Conservation (phyloP, 2,888 invertebrate species). For the Dolomedes plantarius region DNA sequence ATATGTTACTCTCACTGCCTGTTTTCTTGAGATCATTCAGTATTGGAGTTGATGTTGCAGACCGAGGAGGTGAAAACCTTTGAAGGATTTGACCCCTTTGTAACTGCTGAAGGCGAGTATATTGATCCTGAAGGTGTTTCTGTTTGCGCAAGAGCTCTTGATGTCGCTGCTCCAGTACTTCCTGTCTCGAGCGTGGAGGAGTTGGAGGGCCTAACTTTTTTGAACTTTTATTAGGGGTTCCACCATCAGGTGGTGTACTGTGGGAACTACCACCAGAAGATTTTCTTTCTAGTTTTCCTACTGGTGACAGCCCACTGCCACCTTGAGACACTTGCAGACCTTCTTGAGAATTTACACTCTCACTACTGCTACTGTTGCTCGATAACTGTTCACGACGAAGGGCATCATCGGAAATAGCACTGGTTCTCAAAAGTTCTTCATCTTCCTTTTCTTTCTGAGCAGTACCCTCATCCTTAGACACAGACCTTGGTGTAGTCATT, state of each 20-base stretch:
- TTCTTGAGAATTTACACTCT: conserved; percentile 86
- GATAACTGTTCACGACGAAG: conserved; percentile 77
- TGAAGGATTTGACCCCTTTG: conserved; percentile 80
- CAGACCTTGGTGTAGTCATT: conserved; percentile 47
- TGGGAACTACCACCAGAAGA: conserved; percentile 33
- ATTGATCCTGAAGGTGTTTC: conserved; percentile 92
- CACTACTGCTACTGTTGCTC: conserved; percentile 85
- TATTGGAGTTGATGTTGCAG: conserved; percentile 76
- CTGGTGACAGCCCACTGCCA: conserved; percentile 48
- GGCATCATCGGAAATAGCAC: conserved; percentile 74
- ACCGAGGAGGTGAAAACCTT: conserved; percentile 79
- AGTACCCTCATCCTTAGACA: conserved; percentile 64
- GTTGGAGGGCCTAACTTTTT: conserved; percentile 67
- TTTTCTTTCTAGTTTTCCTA: conserved; percentile 56
- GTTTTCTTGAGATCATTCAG: conserved; percentile 84
- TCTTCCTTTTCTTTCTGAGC: conserved; percentile 69
- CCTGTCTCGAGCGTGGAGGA: conserved; percentile 75
- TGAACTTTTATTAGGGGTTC: conserved; percentile 35
- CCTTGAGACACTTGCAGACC: conserved; percentile 78
- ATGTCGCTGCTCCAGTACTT: conserved; percentile 86
- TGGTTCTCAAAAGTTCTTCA: conserved; percentile 72
- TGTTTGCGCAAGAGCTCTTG: conserved; percentile 92
- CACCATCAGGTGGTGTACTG: conserved; percentile 34
- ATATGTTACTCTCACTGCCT: conserved; percentile 90
- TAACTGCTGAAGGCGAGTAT: conserved; percentile 90